These are phyloP conservation scores for Grallaria varia DNA, from an alignment of 2,113 vertebrate species.

Conservation along the genomic window DNA sequence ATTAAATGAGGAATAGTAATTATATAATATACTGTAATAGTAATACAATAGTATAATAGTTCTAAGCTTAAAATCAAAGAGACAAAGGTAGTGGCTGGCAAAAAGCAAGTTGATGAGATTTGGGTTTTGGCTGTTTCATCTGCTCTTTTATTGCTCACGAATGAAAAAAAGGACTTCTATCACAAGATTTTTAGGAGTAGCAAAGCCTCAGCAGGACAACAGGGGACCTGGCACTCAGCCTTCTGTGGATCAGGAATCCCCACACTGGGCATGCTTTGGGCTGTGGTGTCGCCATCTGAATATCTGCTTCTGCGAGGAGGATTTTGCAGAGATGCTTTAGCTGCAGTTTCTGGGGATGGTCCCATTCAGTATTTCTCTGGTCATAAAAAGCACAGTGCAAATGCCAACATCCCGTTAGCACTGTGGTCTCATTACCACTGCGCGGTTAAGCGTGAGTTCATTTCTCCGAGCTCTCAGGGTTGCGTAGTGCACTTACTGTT, in stretches of 20 bases:
- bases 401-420: neutral
- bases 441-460: neutral
- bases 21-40: neutral
- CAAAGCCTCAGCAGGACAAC: neutral
- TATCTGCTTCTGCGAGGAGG: fast-evolving
- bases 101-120: neutral
- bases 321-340: neutral
- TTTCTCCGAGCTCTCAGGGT: neutral
- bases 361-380: neutral
- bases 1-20: neutral
- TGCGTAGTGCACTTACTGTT: neutral
- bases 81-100: neutral
- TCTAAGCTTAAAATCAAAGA: neutral
- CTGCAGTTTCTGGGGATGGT: neutral
- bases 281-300: neutral
- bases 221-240: neutral
- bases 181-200: neutral
- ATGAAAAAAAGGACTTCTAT: neutral
- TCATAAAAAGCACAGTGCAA: neutral
- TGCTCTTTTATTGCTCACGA: neutral
- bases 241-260: neutral
- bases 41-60: neutral
- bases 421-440: neutral
- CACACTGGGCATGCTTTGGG: fast-evolving
- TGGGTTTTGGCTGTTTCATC: neutral